Evolutionary conservation across 2,888 invertebrate species (phyloP).

Genomic region (Cotesia congregata): DNA sequence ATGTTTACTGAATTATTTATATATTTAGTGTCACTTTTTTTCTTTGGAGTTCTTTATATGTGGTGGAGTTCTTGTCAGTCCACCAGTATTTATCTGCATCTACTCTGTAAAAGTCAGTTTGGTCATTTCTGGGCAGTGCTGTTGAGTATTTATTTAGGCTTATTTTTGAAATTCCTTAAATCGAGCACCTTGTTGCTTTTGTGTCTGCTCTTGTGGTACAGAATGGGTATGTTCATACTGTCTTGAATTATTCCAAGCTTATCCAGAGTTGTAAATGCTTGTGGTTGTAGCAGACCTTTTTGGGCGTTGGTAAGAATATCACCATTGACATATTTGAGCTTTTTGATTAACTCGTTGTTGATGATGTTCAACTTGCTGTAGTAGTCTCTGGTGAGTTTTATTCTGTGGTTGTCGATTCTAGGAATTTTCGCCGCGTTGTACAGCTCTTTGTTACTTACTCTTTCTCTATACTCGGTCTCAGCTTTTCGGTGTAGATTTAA

Average conservation of each 20-base stretch:
- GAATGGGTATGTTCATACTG: slow-evolving; percentile 14
- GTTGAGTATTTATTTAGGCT: background rate
- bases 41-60: too few species aligned
- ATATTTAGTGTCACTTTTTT: too few species aligned
- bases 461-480: slow-evolving; percentile 5
- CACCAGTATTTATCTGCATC: background rate
- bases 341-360: slow-evolving; percentile 6
- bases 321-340: background rate
- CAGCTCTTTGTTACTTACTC: slow-evolving; percentile 2
- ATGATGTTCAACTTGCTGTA: background rate
- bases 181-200: slow-evolving; percentile 29
- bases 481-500: slow-evolving; percentile 13
- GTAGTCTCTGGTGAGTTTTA: slow-evolving; percentile 38
- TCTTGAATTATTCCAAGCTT: slow-evolving; percentile 23
- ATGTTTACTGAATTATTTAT: too few species aligned
- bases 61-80: background rate
- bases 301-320: background rate
- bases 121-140: background rate
- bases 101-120: background rate
- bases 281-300: slow-evolving; percentile 23
- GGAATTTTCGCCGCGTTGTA: slow-evolving; percentile 22
- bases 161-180: background rate
- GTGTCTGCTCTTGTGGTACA: slow-evolving; percentile 34
- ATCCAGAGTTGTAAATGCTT: slow-evolving; percentile 31
- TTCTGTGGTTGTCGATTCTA: background rate